A percentile compares a stretch with the other conserved stretches of the same genome.
These are phyloP conservation scores for Calliphora vicina DNA, from an alignment of 1,140 invertebrate species.

Conservation along the genomic window DNA sequence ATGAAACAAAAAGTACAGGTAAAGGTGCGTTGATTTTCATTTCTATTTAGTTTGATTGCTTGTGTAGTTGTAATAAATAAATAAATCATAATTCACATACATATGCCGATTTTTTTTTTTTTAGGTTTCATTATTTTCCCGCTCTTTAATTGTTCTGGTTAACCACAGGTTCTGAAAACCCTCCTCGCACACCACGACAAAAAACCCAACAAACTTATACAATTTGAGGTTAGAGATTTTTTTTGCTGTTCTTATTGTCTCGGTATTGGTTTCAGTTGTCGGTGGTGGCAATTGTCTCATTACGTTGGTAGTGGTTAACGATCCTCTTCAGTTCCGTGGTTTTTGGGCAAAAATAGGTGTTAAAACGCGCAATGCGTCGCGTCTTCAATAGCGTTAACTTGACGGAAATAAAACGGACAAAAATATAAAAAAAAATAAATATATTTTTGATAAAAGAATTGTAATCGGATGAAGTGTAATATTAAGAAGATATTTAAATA, in stretches of 20 bases:
- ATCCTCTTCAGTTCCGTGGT: constrained; percentile 25
- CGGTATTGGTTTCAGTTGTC: not conserved
- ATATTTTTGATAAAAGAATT: not conserved
- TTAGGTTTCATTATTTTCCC: not conserved
- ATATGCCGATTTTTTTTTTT: constrained; percentile 22
- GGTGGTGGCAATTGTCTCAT: not conserved
- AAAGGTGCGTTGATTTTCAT: not conserved
- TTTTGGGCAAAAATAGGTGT: constrained; percentile 45
- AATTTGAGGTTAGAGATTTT: not conserved
- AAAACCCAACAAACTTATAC: not conserved
- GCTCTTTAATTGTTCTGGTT: constrained; percentile 36
- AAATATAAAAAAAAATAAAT: not conserved
- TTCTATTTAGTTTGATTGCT: not conserved
- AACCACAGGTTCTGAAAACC: constrained; percentile 46
- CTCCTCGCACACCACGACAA: not conserved
- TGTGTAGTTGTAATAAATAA: constrained; percentile 36
- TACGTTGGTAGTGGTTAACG: constrained; percentile 11
- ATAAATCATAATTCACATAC: constrained; percentile 61
- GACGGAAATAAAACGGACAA: constrained; percentile 8
- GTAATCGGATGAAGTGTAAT: not conserved
- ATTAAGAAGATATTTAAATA: not conserved
- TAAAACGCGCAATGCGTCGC: constrained; percentile 54
- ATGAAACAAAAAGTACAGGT: not conserved
- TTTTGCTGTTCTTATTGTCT: not conserved
- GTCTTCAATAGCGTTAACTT: constrained; percentile 43